Evolutionary conservation across 1,140 invertebrate genomes (phyloP).

Genomic region (Bombyx mori): ASM3026992v2 NC_085127.1:10921501-10922000

Average conservation of each 20-base stretch:
- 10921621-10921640: conserved; percentile 65
- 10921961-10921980: no score
- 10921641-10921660: conserved; percentile 47
- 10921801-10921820: no score
- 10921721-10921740: conserved; percentile 23
- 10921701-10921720: conserved; percentile 51
- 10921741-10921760: conserved; percentile 28
- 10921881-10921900: no score
- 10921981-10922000: no score
- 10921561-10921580: conserved; percentile 40
- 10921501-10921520: conserved; percentile 52
- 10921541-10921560: conserved; percentile 71
- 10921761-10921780: conserved; percentile 11
- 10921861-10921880: no score
- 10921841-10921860: no score
- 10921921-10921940: no score
- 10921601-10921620: conserved; percentile 41
- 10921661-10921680: conserved; percentile 14
- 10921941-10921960: no score
- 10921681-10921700: conserved; percentile 61
- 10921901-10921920: no score
- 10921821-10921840: no score
- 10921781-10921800: neutral
- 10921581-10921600: conserved; percentile 47
- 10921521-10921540: conserved; percentile 62